These are phyloP conservation scores for Aldabrachelys gigantea DNA, from an alignment of 2,113 vertebrate species.

Conservation along the genomic window DNA sequence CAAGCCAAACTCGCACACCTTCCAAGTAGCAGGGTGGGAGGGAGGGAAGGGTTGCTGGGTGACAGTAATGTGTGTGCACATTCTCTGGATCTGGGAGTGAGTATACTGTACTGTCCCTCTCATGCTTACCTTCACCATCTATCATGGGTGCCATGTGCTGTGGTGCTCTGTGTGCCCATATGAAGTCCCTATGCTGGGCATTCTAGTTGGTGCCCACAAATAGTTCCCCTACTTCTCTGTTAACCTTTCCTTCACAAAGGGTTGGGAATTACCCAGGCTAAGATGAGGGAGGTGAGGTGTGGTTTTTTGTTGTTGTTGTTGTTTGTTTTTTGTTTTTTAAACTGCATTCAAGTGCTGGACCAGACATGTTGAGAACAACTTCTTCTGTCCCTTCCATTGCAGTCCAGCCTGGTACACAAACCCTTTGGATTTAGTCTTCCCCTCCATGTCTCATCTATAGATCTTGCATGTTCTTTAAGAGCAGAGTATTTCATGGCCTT, in stretches of 20 bases:
- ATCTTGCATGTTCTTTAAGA: background rate
- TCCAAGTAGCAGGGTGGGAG: background rate
- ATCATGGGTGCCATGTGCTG: slow-evolving; percentile 7
- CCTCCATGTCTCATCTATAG: slow-evolving; percentile 12
- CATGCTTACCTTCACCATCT: background rate
- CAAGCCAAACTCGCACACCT: slow-evolving; percentile 20
- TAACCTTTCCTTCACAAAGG: slow-evolving; percentile 19
- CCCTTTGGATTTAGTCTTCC: slow-evolving; percentile 11
- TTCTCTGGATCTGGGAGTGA: slow-evolving; percentile 27
- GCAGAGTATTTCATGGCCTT: background rate
- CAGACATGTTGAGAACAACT: background rate
- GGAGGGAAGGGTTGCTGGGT: background rate
- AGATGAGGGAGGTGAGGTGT: background rate
- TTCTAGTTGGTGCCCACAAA: slow-evolving; percentile 14
- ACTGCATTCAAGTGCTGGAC: slow-evolving; percentile 10
- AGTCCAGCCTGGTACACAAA: background rate
- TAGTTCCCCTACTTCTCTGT: background rate
- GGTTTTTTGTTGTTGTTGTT: background rate
- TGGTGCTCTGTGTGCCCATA: background rate
- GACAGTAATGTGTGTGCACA: background rate
- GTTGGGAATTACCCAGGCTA: background rate
- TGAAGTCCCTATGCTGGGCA: background rate
- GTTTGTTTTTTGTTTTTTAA: background rate
- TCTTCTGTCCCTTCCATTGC: background rate
- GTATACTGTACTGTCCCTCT: slow-evolving; percentile 25